Evolutionary conservation across 92 coral and sea anemone species (phyloP).

Genomic region (Siderastrea radians): DNA sequence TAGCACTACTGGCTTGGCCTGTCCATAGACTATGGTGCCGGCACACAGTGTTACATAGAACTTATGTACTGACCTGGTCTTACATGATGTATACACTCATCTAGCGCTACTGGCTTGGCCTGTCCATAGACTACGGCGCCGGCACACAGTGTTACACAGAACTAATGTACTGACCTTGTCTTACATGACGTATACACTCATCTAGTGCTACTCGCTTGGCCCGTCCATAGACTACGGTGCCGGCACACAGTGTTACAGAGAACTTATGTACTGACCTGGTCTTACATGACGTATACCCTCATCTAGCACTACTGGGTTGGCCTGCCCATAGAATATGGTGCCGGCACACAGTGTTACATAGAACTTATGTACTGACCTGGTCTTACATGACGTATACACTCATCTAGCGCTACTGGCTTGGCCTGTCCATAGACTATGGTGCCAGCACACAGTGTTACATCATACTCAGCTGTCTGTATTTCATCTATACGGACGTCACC

Average conservation of each 20-base stretch:
- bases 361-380: conserved; percentile 44
- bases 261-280: conserved; percentile 47
- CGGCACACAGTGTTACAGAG: conserved; percentile 40
- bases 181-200: conserved; percentile 58
- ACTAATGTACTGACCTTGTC: conserved; percentile 44
- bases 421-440: conserved; percentile 72
- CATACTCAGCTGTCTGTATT: conserved; percentile 64
- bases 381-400: conserved; percentile 62
- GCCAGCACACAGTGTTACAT: conserved; percentile 55
- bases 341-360: conserved; percentile 53
- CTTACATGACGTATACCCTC: conserved; percentile 64
- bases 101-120: conserved; percentile 49
- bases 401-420: conserved; percentile 52
- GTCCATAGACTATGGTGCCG: conserved; percentile 57
- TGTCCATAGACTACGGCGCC: conserved; percentile 60
- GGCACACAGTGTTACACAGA: conserved; percentile 38
- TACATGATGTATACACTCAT: conserved; percentile 53
- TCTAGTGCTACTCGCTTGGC: conserved; percentile 49
- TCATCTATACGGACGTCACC: conserved; percentile 48
- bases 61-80: conserved; percentile 48
- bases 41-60: conserved; percentile 38
- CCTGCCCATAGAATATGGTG: conserved; percentile 68
- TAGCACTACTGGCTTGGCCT: conserved; percentile 48
- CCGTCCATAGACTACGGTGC: conserved; percentile 54
- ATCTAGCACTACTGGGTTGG: conserved; percentile 47